phyloP scores from a whole-genome alignment of 1,140 invertebrate genomes.

The Megathymus violae region DNA sequence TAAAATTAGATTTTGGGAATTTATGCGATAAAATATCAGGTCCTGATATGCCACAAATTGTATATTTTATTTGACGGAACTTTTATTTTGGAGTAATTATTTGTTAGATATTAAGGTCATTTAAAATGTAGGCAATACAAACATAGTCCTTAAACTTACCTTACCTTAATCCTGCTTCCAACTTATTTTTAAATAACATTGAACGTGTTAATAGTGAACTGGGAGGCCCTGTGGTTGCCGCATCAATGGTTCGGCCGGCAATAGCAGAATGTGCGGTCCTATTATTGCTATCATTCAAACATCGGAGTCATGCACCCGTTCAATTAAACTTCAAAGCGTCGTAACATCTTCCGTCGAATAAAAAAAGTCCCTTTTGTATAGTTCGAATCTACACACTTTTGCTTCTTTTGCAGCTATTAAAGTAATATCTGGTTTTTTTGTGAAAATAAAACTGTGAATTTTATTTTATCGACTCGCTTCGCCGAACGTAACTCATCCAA shows the following conservation, averaged over 20 bases:
- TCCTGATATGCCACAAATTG: no score
- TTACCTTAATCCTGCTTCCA: no score
- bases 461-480: conserved; percentile 70
- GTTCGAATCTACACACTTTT: conserved; percentile 55
- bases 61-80: no score
- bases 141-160: no score
- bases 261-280: conserved; percentile 51
- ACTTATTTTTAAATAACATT: background rate
- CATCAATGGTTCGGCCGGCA: conserved; percentile 49
- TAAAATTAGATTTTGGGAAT: no score
- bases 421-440: conserved; percentile 64
- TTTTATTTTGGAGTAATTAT: no score
- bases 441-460: conserved; percentile 69
- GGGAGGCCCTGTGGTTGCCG: conserved; percentile 20
- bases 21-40: no score
- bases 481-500: conserved; percentile 69
- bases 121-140: no score
- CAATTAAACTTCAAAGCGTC: conserved; percentile 66
- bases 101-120: no score
- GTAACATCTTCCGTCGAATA: conserved; percentile 58
- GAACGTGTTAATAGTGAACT: background rate
- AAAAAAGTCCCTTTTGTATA: conserved; percentile 53
- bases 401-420: conserved; percentile 74
- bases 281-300: conserved; percentile 72
- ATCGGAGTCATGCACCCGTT: conserved; percentile 66